These are phyloP conservation scores for Parotia lawesii DNA, from an alignment of 2,113 vertebrate genomes.

Conservation along the genomic window DNA sequence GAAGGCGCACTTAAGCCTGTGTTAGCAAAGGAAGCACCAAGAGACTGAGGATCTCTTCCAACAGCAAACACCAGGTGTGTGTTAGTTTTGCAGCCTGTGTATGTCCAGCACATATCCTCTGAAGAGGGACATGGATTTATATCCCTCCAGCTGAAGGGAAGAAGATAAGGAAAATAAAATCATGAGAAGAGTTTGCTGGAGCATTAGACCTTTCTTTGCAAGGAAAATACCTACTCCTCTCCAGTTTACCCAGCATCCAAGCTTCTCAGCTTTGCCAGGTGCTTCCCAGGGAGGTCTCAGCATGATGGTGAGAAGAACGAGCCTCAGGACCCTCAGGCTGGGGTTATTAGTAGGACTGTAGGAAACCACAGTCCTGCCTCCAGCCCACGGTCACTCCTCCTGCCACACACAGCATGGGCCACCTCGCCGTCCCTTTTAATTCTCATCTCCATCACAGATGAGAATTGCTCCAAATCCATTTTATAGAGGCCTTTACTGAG, in stretches of 20 bases:
- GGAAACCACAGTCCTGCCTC: background rate
- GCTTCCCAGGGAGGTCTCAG: background rate
- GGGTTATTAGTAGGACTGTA: background rate
- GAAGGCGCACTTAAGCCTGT: background rate
- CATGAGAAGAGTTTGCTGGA: background rate
- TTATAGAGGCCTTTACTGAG: background rate
- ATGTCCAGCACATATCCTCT: background rate
- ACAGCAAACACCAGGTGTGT: background rate
- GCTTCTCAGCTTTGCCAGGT: background rate
- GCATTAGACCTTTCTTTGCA: background rate
- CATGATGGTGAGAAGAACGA: background rate
- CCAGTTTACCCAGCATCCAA: rapidly evolving
- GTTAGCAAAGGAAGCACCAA: background rate
- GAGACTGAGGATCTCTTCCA: background rate
- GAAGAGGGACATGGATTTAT: background rate
- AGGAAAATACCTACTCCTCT: background rate
- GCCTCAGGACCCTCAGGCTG: background rate
- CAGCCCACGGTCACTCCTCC: background rate
- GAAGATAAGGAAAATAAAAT: background rate
- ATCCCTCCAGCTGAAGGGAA: background rate
- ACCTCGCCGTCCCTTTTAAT: background rate
- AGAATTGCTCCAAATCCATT: background rate
- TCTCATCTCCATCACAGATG: background rate
- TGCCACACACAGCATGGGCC: rapidly evolving
- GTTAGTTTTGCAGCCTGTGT: background rate